Base-by-base conservation (phyloP, 2,113 vertebrate species). In the Pyrgilauda ruficollis region DNA sequence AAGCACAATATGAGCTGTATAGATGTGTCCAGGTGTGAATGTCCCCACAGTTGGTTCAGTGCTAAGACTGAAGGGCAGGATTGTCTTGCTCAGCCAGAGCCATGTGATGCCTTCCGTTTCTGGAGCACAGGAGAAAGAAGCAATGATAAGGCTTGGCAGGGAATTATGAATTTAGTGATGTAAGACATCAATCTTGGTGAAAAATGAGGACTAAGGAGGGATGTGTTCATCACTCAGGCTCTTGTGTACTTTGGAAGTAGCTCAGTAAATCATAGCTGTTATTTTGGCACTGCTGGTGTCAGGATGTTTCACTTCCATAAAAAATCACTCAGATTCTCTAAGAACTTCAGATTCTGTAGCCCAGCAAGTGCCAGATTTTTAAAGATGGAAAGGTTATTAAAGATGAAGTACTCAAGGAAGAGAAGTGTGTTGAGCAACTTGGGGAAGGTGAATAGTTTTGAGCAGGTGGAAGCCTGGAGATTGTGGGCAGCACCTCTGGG, bases 261-360 rank as follows among this genome's bases (percentile, higher is more conserved):
- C 81, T 93, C 81, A 15, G 74, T 84, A 89, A 93, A 67, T 92
- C 76, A 58, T 50, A 16, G 19, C 61, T 68, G 56, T 70, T 87
- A 8, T 20, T 79, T 75, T 70, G 1, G 0, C 78, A 44, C 21
- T 61, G 8, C 46, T 73, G 9, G 8, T 39, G 50, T 69, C 89
- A 72, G 46, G 61, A 74, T 59, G 13, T 85, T 93, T 70, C 46
- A 31, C 61, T 84, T 70, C 33, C 28, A 55, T 21, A 41, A 82
- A 79, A 56, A 73, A 66, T 20, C 17, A 24, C 41, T 64, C 5
- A 1, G 14, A 10, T 80, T 79, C 78, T 77, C 30, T 4, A 8
- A 84, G 28, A 73, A n/a, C 41, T 80, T 76, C 31, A 37, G 26
- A 24, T 77, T 64, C 46, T 43, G 24, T 69, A 41, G 31, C 0